Base-by-base conservation (phyloP, 2,888 invertebrate genomes). In the Hesperia comma region DNA sequence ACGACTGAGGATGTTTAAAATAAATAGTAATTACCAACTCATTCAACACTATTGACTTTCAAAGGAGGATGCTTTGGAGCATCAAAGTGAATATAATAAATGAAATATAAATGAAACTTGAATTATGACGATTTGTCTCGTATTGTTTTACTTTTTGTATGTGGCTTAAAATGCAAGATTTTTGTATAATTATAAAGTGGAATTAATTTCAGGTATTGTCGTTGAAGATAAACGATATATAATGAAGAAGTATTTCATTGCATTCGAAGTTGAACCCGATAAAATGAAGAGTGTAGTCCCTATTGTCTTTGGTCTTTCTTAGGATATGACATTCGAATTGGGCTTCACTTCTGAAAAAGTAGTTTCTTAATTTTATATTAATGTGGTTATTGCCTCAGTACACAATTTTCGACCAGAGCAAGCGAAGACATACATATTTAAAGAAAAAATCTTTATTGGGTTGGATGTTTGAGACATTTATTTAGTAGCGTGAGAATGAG, bases 11-110 rank as follows among this genome's bases (percentile, higher is more conserved):
- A 66, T 51, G 43, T 63, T 69, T 64, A 70, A 69, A 70, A 71
- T 69, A 70, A 73, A 72, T 63, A 46, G 58, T 71, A 71, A 73
- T 75, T 70, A 75, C 68, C 54, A 61, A 66, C 68, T 68, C 72
- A 72, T 74, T 75, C 70, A 72, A 64, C 46, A 66, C 66, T 64
- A 64, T 64, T 64, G 64, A 64, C 64, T 64, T 57, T 64, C 64
- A 64, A 64, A 58, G 64, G 64, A 58, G 21, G 51, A 63, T 49
- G 57, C 26, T 57, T 64, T 53, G 43, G 51, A 51, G 58, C 58
- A 58, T 60, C 58, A 64, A 58, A 64, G 64, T 51, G 21, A 51
- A 51, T 49, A 37, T 51, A 26, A 26, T 43, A 60, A 64, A 64
- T 57, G 40, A 64, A 64, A 64, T 43, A 58, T 53, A 54, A 60